Evolutionary conservation across 2,113 vertebrate species (phyloP).

Genomic region (Fregata magnificens): DNA sequence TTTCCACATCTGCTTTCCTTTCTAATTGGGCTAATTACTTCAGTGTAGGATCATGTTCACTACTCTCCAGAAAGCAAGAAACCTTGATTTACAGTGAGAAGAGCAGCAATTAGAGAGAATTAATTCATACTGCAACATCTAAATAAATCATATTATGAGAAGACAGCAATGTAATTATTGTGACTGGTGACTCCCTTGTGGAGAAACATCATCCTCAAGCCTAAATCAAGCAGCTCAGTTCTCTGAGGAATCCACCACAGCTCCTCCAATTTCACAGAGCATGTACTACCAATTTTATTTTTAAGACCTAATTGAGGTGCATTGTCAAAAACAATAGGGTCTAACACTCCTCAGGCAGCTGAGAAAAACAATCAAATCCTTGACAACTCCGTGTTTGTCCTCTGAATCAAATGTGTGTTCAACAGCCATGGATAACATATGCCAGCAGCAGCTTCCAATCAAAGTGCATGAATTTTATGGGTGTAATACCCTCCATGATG

Average conservation of each 20-base stretch:
- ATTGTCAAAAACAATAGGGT: slow-evolving; percentile 47
- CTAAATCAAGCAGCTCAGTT: slow-evolving; percentile 42
- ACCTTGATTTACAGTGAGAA: slow-evolving; percentile 79
- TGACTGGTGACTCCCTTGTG: slow-evolving; percentile 78
- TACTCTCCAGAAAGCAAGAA: slow-evolving; percentile 76
- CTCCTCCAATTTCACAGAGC: slow-evolving; percentile 8
- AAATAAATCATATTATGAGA: slow-evolving; percentile 83
- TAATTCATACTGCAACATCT: slow-evolving; percentile 83
- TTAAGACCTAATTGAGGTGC: slow-evolving; percentile 60
- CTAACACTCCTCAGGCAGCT: slow-evolving; percentile 16
- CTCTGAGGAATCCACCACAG: neutral
- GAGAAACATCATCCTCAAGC: slow-evolving; percentile 67
- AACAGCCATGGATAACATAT: neutral
- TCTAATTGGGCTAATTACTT: slow-evolving; percentile 84
- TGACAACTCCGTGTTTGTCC: neutral
- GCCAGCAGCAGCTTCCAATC: neutral
- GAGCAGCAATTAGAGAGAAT: slow-evolving; percentile 82
- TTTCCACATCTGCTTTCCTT: slow-evolving; percentile 83
- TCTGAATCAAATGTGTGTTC: neutral
- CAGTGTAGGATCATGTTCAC: slow-evolving; percentile 77
- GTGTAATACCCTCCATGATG: neutral
- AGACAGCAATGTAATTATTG: slow-evolving; percentile 82
- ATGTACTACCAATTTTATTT: slow-evolving; percentile 14
- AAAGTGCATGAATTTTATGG: neutral
- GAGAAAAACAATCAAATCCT: neutral